A percentile compares a stretch with the other conserved stretches of the same genome.
Conservation (phyloP, 2,113 vertebrate species). For the Microcebus ravelobensis region DNA sequence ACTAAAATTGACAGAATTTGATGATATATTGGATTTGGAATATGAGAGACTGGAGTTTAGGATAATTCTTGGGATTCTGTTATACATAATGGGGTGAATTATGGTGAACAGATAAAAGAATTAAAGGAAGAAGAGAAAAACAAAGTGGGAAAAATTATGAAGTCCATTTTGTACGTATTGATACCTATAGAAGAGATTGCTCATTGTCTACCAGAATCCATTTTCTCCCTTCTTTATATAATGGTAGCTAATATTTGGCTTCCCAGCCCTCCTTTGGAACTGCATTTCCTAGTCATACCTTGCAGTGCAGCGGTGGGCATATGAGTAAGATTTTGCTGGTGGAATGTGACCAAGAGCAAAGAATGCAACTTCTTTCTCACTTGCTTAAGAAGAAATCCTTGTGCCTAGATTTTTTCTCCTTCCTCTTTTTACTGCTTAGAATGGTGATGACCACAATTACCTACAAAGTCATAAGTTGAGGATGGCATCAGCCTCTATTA, state of each 20-base stretch:
- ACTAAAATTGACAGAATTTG: neutral
- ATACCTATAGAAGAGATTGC: neutral
- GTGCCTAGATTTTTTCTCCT: neutral
- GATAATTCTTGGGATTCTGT: neutral
- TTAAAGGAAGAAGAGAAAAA: neutral
- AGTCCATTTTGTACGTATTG: neutral
- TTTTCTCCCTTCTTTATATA: neutral
- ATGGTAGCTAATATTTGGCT: neutral
- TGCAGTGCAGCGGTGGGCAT: neutral
- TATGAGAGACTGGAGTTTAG: neutral
- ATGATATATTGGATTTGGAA: neutral
- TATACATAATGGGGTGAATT: neutral
- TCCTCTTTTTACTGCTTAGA: neutral
- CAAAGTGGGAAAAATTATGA: neutral
- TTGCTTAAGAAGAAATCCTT: conserved; percentile 12
- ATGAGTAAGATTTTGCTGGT: neutral
- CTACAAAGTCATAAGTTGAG: neutral
- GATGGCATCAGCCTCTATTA: neutral
- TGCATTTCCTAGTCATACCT: neutral
- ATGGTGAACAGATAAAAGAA: neutral
- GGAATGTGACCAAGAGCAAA: neutral
- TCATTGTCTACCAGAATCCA: neutral
- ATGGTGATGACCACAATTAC: neutral
- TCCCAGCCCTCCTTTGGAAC: neutral
- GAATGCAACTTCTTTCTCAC: neutral